Evolutionary conservation across 2,797 vertebrate species (phyloP).

Genomic region (Tenualosa thibaudeaui): DNA sequence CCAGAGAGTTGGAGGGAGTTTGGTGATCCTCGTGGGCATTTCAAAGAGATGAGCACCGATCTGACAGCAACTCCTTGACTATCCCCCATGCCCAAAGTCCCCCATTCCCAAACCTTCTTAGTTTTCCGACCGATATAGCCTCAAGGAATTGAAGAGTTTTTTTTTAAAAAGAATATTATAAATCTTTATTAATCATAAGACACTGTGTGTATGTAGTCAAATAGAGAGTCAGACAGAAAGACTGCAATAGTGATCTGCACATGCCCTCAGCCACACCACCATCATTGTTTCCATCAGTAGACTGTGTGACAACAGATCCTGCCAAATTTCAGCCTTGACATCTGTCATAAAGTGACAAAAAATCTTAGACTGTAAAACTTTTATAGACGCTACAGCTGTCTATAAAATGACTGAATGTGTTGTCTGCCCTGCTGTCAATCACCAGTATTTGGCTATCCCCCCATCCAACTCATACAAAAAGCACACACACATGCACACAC

Average conservation of each 20-base stretch:
- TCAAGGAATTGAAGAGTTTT: neutral
- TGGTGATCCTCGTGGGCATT: slow-evolving; percentile 4
- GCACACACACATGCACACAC: too few relatives aligned
- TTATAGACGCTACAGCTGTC: too few relatives aligned
- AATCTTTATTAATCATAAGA: neutral
- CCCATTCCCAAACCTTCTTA: neutral
- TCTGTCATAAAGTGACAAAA: too few relatives aligned
- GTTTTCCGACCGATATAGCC: neutral
- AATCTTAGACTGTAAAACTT: too few relatives aligned
- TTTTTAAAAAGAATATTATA: neutral
- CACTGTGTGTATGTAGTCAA: neutral
- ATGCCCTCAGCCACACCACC: neutral
- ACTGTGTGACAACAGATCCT: neutral
- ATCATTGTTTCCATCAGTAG: neutral
- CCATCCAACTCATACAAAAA: too few relatives aligned
- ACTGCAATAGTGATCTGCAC: neutral
- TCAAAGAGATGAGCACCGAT: neutral
- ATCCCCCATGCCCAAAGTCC: neutral
- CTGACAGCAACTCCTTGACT: neutral
- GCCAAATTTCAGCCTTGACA: neutral
- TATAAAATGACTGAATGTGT: too few relatives aligned
- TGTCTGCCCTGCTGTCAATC: too few relatives aligned
- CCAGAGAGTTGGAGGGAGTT: neutral
- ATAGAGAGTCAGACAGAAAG: neutral
- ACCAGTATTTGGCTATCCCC: too few relatives aligned